Conservation (phyloP, 2,113 vertebrate genomes). For the Chrysochloris asiatica region DNA sequence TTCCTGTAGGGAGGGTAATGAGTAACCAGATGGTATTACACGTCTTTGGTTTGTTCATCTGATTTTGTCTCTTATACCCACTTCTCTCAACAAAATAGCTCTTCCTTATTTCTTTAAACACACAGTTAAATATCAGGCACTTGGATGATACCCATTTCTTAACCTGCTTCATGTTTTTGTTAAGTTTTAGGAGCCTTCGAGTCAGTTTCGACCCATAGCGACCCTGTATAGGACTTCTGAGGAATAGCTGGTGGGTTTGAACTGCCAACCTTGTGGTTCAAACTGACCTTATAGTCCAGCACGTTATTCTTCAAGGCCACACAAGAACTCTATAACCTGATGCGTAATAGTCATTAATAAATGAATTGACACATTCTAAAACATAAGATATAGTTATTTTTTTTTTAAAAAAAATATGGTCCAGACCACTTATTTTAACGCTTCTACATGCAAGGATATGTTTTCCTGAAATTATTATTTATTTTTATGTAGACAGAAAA, state of each 20-base stretch:
- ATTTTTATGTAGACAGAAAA: neutral
- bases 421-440: neutral
- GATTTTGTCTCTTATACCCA: neutral
- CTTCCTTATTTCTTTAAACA: neutral
- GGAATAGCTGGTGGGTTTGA: too few species aligned
- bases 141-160: neutral
- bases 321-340: too few species aligned
- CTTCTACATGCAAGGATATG: neutral
- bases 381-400: neutral
- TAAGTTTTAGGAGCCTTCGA: too few species aligned
- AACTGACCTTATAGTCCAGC: too few species aligned
- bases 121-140: neutral
- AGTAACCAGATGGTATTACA: neutral
- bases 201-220: too few species aligned
- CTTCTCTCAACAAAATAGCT: neutral
- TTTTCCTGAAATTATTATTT: constrained; percentile 18
- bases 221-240: too few species aligned
- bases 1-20: neutral
- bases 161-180: too few species aligned
- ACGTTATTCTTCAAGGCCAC: too few species aligned
- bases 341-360: neutral
- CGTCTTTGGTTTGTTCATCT: too few species aligned
- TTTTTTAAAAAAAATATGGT: neutral
- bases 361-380: neutral
- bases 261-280: too few species aligned